A percentile compares a stretch with the other conserved stretches of the same genome.
phyloP scores from a whole-genome alignment of 1,140 invertebrate genomes.

The Manduca sexta region DNA sequence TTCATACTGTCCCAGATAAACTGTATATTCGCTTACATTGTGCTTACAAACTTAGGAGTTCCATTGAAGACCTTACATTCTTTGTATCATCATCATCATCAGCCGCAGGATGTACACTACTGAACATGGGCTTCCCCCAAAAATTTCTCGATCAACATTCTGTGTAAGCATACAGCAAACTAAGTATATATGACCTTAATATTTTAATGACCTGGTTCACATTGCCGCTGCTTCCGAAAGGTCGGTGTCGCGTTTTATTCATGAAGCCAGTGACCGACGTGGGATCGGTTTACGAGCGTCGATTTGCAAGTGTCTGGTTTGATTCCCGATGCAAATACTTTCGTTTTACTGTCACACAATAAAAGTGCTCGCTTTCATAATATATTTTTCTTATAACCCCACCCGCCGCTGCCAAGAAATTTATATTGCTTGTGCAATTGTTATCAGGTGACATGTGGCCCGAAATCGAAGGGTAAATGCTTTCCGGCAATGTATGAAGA shows the following conservation, averaged over 20 bases:
- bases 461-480: neutral
- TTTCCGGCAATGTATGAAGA: neutral
- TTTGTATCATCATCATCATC: no score
- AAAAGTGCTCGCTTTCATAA: constrained; percentile 36
- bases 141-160: no score
- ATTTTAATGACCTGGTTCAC: neutral
- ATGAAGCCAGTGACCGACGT: constrained; percentile 33
- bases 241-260: constrained; percentile 31
- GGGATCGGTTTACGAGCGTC: constrained; percentile 44
- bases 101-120: no score
- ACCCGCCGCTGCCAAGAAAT: constrained; percentile 19
- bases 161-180: neutral
- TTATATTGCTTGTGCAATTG: constrained; percentile 23
- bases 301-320: constrained; percentile 38
- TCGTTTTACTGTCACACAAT: constrained; percentile 36
- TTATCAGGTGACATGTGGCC: constrained; percentile 15
- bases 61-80: neutral
- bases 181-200: no score
- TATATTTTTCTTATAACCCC: constrained; percentile 22
- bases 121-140: no score
- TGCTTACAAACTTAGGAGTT: neutral
- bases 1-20: neutral
- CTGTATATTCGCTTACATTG: neutral
- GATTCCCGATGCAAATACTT: constrained; percentile 43
- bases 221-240: neutral